A percentile compares a stretch with the other conserved stretches of the same genome.
Conservation (phyloP, 2,888 invertebrate species). For the Cantharis rustica region DNA sequence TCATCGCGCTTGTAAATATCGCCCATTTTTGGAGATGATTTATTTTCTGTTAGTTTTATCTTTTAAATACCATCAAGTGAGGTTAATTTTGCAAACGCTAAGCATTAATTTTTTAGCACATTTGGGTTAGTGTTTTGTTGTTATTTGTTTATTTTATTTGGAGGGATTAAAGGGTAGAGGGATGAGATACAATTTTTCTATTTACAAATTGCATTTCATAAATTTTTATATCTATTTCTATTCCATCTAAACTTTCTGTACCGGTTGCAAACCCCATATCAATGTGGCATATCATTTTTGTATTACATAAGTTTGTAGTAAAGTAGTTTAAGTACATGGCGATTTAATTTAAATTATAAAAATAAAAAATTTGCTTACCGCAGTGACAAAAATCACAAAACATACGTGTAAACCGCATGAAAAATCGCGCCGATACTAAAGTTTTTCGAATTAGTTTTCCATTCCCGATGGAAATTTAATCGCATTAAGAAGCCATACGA, state of each 20-base stretch:
- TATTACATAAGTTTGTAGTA: not conserved
- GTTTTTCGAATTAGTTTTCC: constrained; percentile 9
- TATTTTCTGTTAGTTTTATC: constrained; percentile 33
- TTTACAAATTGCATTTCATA: not conserved
- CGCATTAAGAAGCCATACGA: constrained; percentile 38
- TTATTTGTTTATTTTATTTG: not conserved
- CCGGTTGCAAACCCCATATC: constrained; percentile 47
- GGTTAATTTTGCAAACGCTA: constrained; percentile 9
- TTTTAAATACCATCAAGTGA: constrained; percentile 1
- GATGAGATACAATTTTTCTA: not conserved
- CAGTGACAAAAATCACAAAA: not conserved
- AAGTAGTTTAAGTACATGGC: constrained; percentile 34
- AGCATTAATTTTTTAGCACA: constrained; percentile 21
- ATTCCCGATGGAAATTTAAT: constrained; percentile 28
- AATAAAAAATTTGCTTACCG: constrained; percentile 9
- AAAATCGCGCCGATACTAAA: constrained; percentile 24
- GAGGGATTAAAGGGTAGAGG: not conserved
- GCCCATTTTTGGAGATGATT: constrained; percentile 33
- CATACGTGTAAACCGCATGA: constrained; percentile 7
- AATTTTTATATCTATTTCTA: constrained; percentile 6
- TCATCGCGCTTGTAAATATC: constrained; percentile 31
- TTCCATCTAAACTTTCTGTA: constrained; percentile 33
- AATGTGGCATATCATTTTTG: constrained; percentile 42
- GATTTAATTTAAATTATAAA: constrained; percentile 11
- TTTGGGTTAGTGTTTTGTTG: constrained; percentile 8